Conservation (phyloP, 2,797 vertebrate species). For the Poecilia wingei region DNA sequence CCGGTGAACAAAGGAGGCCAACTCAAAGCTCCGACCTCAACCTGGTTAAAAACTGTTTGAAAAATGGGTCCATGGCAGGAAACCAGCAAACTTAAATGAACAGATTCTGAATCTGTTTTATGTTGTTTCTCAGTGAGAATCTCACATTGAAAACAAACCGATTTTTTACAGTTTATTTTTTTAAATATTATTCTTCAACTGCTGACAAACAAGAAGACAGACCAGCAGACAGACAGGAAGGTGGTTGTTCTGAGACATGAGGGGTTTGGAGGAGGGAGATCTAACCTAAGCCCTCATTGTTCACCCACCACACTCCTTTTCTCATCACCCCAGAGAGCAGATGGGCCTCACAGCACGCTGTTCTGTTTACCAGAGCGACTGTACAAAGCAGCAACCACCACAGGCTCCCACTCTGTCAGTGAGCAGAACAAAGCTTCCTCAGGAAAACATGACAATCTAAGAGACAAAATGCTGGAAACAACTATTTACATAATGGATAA, state of each 20-base stretch:
- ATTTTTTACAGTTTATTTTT: background rate
- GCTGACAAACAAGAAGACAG: constrained; percentile 33
- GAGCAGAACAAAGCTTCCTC: constrained; percentile 25
- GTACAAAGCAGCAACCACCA: constrained; percentile 49
- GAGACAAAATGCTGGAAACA: background rate
- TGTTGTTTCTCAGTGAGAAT: background rate
- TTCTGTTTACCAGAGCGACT: constrained; percentile 58
- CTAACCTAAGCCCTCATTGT: constrained; percentile 42
- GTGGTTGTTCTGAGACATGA: constrained; percentile 42
- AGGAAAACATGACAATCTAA: constrained; percentile 2
- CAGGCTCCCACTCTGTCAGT: constrained; percentile 56
- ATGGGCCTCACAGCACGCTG: constrained; percentile 69
- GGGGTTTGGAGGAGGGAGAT: constrained; percentile 32
- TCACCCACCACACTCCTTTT: constrained; percentile 12
- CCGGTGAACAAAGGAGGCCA: background rate
- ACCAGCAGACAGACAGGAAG: constrained; percentile 53
- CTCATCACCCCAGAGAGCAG: constrained; percentile 61
- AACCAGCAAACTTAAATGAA: background rate
- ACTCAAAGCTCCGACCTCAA: background rate
- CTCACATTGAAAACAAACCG: background rate
- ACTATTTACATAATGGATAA: background rate
- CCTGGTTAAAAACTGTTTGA: background rate
- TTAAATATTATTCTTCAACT: background rate
- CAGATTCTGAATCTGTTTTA: background rate
- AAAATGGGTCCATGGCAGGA: background rate